A percentile compares a stretch with the other conserved stretches of the same genome.
phyloP scores from a whole-genome alignment of 2,888 invertebrate genomes.

The Deilephila elpenor region DNA sequence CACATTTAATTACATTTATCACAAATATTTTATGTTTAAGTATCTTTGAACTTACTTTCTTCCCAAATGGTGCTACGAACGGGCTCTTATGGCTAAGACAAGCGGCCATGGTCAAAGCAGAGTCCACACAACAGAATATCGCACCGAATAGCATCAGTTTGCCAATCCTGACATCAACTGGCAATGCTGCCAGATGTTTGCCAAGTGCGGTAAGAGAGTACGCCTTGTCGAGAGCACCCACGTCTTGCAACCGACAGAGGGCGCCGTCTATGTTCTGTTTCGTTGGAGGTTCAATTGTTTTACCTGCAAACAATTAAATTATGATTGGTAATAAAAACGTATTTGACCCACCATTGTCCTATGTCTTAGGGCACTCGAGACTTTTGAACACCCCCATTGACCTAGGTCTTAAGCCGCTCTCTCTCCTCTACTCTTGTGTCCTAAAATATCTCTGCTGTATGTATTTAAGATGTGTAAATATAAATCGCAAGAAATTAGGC shows the following conservation, averaged over 20 bases:
- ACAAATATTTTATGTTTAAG: not conserved
- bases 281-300: slow-evolving; percentile 90
- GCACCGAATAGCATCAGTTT: slow-evolving; percentile 96
- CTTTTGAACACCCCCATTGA: too few species aligned
- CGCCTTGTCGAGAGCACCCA: slow-evolving; percentile 91
- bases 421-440: too few species aligned
- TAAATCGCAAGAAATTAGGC: too few species aligned
- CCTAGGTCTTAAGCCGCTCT: too few species aligned
- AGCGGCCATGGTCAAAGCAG: slow-evolving; percentile 95
- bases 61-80: slow-evolving; percentile 90
- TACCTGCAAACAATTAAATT: slow-evolving; percentile 68
- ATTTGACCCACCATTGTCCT: too few species aligned
- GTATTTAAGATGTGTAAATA: too few species aligned
- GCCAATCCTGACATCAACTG: slow-evolving; percentile 96
- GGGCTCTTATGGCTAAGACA: slow-evolving; percentile 92
- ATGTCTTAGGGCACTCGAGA: too few species aligned
- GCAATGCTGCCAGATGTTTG: slow-evolving; percentile 93
- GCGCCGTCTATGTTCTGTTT: slow-evolving; percentile 88
- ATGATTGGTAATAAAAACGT: too few species aligned
- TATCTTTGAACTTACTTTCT: slow-evolving; percentile 71
- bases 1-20: not conserved
- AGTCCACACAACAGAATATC: slow-evolving; percentile 96
- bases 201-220: slow-evolving; percentile 93
- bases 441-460: too few species aligned
- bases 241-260: slow-evolving; percentile 88